Percentiles rank a stretch among this genome's conserved stretches.
Evolutionary conservation across 2,113 vertebrate species (phyloP).

Genomic region (Crocuta crocuta): DNA sequence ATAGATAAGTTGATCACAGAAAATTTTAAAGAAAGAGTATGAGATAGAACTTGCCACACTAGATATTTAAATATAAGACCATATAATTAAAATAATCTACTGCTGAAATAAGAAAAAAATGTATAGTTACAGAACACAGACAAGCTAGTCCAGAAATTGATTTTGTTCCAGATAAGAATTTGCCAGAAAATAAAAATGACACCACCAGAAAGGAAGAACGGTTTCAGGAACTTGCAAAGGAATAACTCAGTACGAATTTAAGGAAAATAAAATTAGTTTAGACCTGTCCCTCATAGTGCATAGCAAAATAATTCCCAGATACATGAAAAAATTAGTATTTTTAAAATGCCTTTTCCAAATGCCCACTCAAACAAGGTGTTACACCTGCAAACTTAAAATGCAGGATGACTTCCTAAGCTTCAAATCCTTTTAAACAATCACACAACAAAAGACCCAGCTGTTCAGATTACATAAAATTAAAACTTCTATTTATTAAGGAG

Average conservation of each 20-base stretch:
- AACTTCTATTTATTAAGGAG: not conserved
- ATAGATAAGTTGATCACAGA: not conserved
- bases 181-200: not conserved
- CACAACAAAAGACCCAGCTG: not conserved
- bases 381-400: not conserved
- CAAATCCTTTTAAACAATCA: not conserved
- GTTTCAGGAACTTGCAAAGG: too few species aligned
- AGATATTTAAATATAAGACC: conserved; percentile 4
- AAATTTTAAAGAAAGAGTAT: conserved; percentile 29
- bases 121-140: not conserved
- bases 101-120: not conserved
- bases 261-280: too few species aligned
- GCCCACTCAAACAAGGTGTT: not conserved
- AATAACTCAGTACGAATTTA: too few species aligned
- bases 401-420: not conserved
- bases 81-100: conserved; percentile 21
- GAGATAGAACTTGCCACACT: not conserved
- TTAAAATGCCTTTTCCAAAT: not conserved
- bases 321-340: not conserved
- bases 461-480: not conserved
- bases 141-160: not conserved
- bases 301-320: not conserved
- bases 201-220: not conserved
- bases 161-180: too few species aligned
- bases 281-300: too few species aligned